Conservation (phyloP, 2,113 vertebrate species). For the cattle (Bos taurus) region DNA sequence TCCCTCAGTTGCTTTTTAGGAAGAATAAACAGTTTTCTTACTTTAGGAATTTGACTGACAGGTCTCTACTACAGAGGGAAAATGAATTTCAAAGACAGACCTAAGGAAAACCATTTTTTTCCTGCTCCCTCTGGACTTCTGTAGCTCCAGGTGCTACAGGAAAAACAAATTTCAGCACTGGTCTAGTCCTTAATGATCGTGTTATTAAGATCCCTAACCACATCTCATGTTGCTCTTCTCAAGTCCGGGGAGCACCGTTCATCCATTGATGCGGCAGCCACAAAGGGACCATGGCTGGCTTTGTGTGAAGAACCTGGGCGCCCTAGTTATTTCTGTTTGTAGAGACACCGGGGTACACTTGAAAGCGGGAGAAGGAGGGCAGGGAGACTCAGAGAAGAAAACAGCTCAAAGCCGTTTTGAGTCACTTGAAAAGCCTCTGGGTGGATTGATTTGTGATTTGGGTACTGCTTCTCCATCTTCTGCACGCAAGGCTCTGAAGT, state of each 20-base stretch:
- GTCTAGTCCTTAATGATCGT: constrained; percentile 66
- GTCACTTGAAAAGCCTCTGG: constrained; percentile 72
- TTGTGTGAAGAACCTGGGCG: constrained; percentile 76
- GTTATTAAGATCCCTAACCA: constrained; percentile 73
- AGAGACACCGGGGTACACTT: constrained; percentile 70
- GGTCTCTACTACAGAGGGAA: constrained; percentile 52
- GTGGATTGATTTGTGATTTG: constrained; percentile 76
- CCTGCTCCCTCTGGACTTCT: constrained; percentile 64
- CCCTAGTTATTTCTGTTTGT: constrained; percentile 82
- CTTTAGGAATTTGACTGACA: constrained; percentile 75
- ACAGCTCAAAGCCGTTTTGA: not conserved
- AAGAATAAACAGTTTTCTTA: constrained; percentile 52
- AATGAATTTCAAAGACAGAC: constrained; percentile 76
- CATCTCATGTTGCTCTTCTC: constrained; percentile 62
- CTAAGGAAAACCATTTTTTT: constrained; percentile 70
- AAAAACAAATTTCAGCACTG: constrained; percentile 75
- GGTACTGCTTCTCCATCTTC: constrained; percentile 60
- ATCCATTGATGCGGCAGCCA: constrained; percentile 66
- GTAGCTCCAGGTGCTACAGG: constrained; percentile 78
- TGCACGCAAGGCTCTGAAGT: constrained; percentile 56
- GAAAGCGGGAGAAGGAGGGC: constrained; percentile 60
- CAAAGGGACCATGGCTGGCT: constrained; percentile 74
- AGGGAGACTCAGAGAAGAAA: not conserved
- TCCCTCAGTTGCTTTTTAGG: constrained; percentile 28
- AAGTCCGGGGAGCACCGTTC: not conserved